Conservation (phyloP, 2,113 vertebrate genomes). For the Catharus fuscescens region DNA sequence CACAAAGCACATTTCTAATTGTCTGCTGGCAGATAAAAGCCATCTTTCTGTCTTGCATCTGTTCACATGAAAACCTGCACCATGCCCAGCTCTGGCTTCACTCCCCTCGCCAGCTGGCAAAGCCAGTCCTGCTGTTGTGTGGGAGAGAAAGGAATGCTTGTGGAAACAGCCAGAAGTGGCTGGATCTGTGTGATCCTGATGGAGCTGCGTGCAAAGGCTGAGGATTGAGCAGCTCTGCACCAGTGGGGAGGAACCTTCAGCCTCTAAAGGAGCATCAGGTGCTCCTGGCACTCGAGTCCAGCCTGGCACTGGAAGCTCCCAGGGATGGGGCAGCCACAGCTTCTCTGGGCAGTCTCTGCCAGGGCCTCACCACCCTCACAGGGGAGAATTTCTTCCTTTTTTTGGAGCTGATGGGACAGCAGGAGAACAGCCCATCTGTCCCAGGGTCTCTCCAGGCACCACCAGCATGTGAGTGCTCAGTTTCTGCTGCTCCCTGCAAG, state of each 20-base stretch:
- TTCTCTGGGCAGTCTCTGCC: neutral
- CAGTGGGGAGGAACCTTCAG: neutral
- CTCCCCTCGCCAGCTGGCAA: neutral
- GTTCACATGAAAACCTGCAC: neutral
- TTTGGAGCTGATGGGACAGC: neutral
- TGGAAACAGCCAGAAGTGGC: neutral
- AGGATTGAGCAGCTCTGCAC: neutral
- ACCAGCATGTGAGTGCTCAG: fast-evolving
- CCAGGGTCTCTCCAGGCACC: neutral
- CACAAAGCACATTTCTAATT: constrained; percentile 11
- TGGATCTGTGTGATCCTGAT: fast-evolving
- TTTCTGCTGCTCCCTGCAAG: neutral
- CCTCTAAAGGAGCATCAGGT: neutral
- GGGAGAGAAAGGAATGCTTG: neutral
- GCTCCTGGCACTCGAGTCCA: neutral
- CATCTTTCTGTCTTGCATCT: constrained; percentile 2
- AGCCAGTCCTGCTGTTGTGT: neutral
- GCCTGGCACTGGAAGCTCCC: neutral
- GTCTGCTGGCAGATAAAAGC: constrained; percentile 37
- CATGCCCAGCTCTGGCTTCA: neutral
- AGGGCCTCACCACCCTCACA: neutral
- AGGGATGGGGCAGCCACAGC: neutral
- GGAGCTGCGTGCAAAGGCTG: neutral
- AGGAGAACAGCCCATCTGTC: neutral
- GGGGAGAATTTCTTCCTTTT: neutral